phyloP scores from a whole-genome alignment of 2,113 vertebrate genomes.

The Pterocles orientalis region DNA sequence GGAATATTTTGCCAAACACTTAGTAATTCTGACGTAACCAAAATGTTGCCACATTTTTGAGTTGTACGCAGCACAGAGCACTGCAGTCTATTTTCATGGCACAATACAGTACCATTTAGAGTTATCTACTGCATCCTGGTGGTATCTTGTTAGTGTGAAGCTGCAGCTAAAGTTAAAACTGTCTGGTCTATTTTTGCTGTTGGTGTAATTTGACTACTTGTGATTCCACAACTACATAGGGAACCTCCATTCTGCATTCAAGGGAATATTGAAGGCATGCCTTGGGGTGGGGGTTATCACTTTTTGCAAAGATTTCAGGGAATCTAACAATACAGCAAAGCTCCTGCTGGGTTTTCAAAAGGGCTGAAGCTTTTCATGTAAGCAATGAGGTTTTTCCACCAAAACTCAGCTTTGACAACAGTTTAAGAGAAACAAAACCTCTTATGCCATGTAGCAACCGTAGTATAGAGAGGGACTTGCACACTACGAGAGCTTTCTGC shows the following conservation, averaged over 20 bases:
- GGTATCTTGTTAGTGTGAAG: neutral
- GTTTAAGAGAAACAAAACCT: neutral
- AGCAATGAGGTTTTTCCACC: neutral
- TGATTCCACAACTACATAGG: rapidly evolving
- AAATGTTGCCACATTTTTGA: neutral
- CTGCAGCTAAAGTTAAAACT: neutral
- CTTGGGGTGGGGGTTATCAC: neutral
- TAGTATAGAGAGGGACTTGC: neutral
- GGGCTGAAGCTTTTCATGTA: neutral
- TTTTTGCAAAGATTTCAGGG: neutral
- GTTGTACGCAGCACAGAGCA: neutral
- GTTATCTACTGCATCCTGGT: neutral
- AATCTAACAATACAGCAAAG: neutral
- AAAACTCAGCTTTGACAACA: neutral
- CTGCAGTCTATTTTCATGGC: neutral
- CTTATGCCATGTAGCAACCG: neutral
- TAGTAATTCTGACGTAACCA: neutral
- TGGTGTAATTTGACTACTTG: neutral
- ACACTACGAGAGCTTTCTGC: neutral
- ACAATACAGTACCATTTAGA: rapidly evolving
- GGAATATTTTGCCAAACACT: neutral
- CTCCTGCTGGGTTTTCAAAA: neutral
- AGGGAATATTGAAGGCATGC: neutral
- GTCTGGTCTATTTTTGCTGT: neutral
- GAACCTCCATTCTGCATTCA: neutral